Conservation (phyloP, 2,888 invertebrate genomes). For the Podotricha telesiphe region DNA sequence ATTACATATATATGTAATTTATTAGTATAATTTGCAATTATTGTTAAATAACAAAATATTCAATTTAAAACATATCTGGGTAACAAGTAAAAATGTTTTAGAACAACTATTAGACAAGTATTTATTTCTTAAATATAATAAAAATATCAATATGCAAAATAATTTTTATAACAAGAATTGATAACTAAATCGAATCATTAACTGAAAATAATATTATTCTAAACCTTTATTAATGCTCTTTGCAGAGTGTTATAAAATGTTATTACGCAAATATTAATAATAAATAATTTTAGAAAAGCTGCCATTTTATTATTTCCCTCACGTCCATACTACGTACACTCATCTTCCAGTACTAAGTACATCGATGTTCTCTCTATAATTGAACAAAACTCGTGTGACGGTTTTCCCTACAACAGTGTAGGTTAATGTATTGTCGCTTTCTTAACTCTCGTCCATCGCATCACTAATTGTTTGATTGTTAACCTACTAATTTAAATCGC, state of each 20-base stretch:
- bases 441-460: slow-evolving; percentile 71
- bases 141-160: too few species aligned
- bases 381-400: slow-evolving; percentile 77
- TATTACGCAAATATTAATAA: too few species aligned
- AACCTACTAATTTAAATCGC: slow-evolving; percentile 77
- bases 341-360: slow-evolving; percentile 45
- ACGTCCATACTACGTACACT: background rate
- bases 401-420: slow-evolving; percentile 75
- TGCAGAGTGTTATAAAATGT: too few species aligned
- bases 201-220: too few species aligned
- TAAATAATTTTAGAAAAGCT: too few species aligned
- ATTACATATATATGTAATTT: background rate
- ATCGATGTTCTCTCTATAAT: slow-evolving; percentile 63
- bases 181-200: too few species aligned
- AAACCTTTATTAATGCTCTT: too few species aligned
- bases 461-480: slow-evolving; percentile 76
- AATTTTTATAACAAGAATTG: too few species aligned
- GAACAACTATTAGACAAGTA: too few species aligned
- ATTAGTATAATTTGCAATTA: background rate
- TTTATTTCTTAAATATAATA: too few species aligned
- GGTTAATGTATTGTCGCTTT: slow-evolving; percentile 79
- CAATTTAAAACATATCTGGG: too few species aligned
- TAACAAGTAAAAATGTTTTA: too few species aligned
- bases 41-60: background rate
- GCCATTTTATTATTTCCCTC: background rate